Evolutionary conservation across 1,140 invertebrate genomes (phyloP).

Genomic region (Hylaeus anthracinus): DNA sequence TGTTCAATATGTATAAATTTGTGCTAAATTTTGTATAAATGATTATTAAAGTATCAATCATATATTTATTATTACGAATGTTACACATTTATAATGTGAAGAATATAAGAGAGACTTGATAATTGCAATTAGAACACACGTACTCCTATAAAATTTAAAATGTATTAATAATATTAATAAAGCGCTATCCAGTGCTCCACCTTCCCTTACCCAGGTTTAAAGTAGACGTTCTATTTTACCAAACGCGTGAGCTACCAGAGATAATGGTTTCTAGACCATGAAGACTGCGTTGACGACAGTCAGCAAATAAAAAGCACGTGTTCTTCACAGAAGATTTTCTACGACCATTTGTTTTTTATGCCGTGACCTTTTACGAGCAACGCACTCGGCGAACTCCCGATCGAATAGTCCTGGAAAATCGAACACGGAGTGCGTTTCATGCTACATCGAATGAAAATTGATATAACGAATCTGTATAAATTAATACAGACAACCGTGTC

Average conservation of each 20-base stretch:
- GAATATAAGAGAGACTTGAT: too few relatives aligned
- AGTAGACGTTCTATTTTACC: neutral
- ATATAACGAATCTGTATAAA: too few relatives aligned
- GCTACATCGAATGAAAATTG: neutral
- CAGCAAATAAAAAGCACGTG: constrained; percentile 18
- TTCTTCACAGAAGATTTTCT: neutral
- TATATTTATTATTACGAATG: too few relatives aligned
- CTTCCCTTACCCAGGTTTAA: neutral
- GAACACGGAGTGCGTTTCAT: neutral
- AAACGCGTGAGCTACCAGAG: neutral
- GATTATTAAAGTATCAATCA: too few relatives aligned
- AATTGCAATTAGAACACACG: too few relatives aligned
- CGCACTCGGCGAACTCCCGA: constrained; percentile 12
- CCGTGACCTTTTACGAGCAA: constrained; percentile 1
- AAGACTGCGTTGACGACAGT: neutral
- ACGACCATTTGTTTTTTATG: constrained; percentile 7
- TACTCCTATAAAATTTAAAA: neutral
- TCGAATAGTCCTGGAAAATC: constrained; percentile 8
- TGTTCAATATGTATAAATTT: too few relatives aligned
- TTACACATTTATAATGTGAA: too few relatives aligned
- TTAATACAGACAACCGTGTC: too few relatives aligned
- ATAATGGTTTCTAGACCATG: neutral
- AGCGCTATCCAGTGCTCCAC: too few relatives aligned
- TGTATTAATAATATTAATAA: too few relatives aligned
- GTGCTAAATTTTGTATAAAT: too few relatives aligned